Conservation (phyloP, 2,888 invertebrate species). For the Parasteatoda lunata region DNA sequence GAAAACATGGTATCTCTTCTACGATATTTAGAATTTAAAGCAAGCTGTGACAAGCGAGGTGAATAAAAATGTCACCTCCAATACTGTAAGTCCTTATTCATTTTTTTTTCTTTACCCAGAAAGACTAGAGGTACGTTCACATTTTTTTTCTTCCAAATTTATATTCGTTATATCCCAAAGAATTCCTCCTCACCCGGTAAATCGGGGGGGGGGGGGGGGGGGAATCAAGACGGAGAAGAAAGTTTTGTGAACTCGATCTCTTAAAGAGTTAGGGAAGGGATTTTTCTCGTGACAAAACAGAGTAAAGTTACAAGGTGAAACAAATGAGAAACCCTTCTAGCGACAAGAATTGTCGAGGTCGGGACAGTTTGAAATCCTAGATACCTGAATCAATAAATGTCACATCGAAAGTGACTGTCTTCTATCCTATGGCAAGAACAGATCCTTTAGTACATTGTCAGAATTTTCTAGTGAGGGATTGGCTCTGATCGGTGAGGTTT, state of each 20-base stretch:
- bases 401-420: slow-evolving; percentile 1
- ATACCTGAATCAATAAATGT: slow-evolving; percentile 46
- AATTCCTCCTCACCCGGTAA: neutral
- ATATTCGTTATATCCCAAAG: neutral
- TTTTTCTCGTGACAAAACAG: slow-evolving; percentile 29
- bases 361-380: slow-evolving; percentile 12
- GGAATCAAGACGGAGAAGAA: neutral
- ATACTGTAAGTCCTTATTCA: neutral
- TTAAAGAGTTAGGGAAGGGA: slow-evolving; percentile 10
- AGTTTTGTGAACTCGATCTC: slow-evolving; percentile 17
- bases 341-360: slow-evolving; percentile 8
- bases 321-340: slow-evolving; percentile 36
- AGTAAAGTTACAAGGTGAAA: slow-evolving; percentile 35
- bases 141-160: neutral
- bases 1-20: too few species aligned
- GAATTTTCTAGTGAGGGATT: slow-evolving; percentile 18
- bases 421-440: neutral
- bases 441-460: neutral
- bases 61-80: too few species aligned
- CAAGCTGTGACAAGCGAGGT: too few species aligned
- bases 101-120: neutral
- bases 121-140: neutral
- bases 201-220: neutral
- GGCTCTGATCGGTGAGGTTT: neutral
- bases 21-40: too few species aligned